A percentile compares a stretch with the other conserved stretches of the same genome.
phyloP scores from a whole-genome alignment of 2,888 invertebrate species.

The Ganaspis brasiliensis region DNA sequence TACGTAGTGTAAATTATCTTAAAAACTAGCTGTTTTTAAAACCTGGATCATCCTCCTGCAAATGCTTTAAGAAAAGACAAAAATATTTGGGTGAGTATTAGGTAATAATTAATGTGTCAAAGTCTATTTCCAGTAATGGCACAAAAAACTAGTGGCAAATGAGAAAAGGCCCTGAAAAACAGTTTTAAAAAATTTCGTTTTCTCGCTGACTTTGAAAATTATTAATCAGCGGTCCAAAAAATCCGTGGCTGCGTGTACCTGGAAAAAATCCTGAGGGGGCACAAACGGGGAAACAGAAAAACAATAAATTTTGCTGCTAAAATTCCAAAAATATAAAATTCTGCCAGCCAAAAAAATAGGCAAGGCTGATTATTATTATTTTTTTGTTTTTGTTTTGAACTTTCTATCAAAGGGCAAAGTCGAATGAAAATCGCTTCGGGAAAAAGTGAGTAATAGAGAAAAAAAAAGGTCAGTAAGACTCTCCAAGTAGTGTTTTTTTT shows the following conservation, averaged over 20 bases:
- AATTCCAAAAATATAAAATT: conserved; percentile 81
- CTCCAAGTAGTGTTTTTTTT: conserved; percentile 9
- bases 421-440: neutral
- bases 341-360: conserved; percentile 78
- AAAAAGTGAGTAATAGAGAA: conserved; percentile 45
- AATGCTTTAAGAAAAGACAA: conserved; percentile 79
- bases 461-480: conserved; percentile 59
- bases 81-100: conserved; percentile 78
- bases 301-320: conserved; percentile 69
- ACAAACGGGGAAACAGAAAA: conserved; percentile 52
- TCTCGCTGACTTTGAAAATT: conserved; percentile 78
- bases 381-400: too few species aligned
- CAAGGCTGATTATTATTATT: conserved; percentile 48
- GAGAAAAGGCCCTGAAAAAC: conserved; percentile 72
- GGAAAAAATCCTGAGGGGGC: conserved; percentile 74
- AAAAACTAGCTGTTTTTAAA: conserved; percentile 79
- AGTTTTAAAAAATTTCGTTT: conserved; percentile 57
- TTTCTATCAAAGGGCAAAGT: too few species aligned
- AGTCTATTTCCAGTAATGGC: conserved; percentile 65
- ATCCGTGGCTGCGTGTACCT: conserved; percentile 79
- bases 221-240: conserved; percentile 78
- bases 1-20: conserved; percentile 75
- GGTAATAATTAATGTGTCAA: conserved; percentile 73
- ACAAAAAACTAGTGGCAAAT: conserved; percentile 57
- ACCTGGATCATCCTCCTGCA: conserved; percentile 81